Conservation (phyloP, 2,113 vertebrate genomes). For the Odocoileus hemionus region DNA sequence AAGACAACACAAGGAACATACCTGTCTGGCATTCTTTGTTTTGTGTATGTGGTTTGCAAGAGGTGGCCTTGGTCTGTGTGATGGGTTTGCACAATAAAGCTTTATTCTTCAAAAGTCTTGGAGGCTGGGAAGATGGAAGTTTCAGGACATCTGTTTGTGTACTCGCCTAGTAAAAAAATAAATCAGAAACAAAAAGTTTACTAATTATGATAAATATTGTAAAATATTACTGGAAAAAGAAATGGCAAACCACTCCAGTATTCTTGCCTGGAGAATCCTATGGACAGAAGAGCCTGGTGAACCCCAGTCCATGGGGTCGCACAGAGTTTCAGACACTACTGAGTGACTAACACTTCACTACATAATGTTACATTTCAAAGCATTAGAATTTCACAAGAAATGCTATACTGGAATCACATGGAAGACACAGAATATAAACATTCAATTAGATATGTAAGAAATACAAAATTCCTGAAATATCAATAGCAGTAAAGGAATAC, state of each 20-base stretch:
- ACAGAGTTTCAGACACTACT: not conserved
- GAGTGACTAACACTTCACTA: not conserved
- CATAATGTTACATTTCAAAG: not conserved
- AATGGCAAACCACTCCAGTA: not conserved
- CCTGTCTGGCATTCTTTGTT: slow-evolving; percentile 93
- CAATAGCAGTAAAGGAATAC: not conserved
- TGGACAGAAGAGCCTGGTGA: not conserved
- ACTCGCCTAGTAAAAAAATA: slow-evolving; percentile 83
- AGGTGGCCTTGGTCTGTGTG: slow-evolving; percentile 95
- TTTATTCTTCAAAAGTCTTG: slow-evolving; percentile 95
- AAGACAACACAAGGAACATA: slow-evolving; percentile 64
- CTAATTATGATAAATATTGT: not conserved
- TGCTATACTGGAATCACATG: not conserved
- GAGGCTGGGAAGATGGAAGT: slow-evolving; percentile 81
- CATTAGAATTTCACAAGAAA: not conserved
- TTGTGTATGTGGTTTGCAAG: slow-evolving; percentile 91
- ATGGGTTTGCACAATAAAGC: slow-evolving; percentile 94
- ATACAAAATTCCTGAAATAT: not conserved
- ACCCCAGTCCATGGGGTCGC: not conserved
- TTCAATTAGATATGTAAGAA: not conserved
- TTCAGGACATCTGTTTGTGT: slow-evolving; percentile 90
- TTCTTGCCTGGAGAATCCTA: not conserved
- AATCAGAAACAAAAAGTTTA: not conserved
- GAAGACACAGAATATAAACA: not conserved
- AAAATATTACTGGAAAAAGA: not conserved